Base-by-base conservation (phyloP, 2,888 invertebrate genomes). In the Drosophila mercatorum region DNA sequence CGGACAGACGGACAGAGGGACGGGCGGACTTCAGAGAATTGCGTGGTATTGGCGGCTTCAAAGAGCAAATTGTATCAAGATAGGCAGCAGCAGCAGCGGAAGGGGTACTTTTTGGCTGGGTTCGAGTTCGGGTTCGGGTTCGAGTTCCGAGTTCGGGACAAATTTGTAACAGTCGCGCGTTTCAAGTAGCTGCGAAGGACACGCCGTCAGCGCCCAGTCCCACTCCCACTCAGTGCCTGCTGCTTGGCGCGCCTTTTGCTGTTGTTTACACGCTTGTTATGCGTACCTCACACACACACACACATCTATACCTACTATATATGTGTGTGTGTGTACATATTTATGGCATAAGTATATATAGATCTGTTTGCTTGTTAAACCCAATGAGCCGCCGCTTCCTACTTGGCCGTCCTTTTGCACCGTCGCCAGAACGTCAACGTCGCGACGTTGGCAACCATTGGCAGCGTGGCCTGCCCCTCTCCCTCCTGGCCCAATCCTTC, bases 251-350 rank as follows among this genome's bases (percentile, higher is more conserved):
- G 72, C 76, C 81, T 83, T 83, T 83, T 78, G 70, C 83, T 67
- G 68, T 84, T 85, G 85, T 89, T 85, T 89, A 89, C 89, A 85
- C 82, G 85, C 89, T 89, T 85, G 84, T 89, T 85, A 83, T 73
- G 80, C 69, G 68, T 73, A 65, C 68, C 77, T 26, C 44, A 28
- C 56, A 60, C 38, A 58, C 17, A 17, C 5, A 31, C 17, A 34
- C 11, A 55, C 2, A 34, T 28, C 2, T 44, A 66, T 56, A 49
- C 47, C 44, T 56, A 22, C 2, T 28, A 53, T 17, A 56, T 5
- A 34, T 34, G 2, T 17, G 17, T 17, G 17, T 17, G 17, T 17
- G 17, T 17, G 17, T 51, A 49, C 53, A 28, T 62, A 41, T 61
- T 17, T 64, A 60, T 81, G 36, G 12, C 49, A 44, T 57, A 63